These are phyloP conservation scores for Cephonodes hylas DNA, from an alignment of 2,888 invertebrate species.

Conservation along the genomic window DNA sequence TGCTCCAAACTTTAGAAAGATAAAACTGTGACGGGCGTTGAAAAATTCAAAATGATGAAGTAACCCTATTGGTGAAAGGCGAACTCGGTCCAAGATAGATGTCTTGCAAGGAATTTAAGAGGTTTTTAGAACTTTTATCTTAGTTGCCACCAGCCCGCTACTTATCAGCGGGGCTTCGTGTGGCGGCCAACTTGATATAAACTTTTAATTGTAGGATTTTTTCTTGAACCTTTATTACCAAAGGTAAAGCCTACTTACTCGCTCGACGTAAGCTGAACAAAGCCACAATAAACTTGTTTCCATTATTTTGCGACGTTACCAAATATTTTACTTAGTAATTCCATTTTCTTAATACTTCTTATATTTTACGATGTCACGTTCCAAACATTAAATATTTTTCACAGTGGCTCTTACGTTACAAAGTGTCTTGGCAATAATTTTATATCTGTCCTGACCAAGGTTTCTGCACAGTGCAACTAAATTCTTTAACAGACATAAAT, in stretches of 20 bases:
- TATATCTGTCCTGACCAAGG: neutral
- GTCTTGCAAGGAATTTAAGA: slow-evolving; percentile 6
- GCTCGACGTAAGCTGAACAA: neutral
- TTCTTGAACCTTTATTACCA: neutral
- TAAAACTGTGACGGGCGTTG: neutral
- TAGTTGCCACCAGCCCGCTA: slow-evolving; percentile 5
- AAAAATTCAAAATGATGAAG: slow-evolving; percentile 3
- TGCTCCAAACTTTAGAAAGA: neutral
- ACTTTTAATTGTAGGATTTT: slow-evolving; percentile 43
- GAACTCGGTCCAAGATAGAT: neutral
- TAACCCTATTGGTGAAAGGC: neutral
- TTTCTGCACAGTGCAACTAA: neutral
- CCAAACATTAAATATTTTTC: neutral
- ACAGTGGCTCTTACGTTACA: neutral
- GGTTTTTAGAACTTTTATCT: neutral
- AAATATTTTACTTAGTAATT: too few species aligned
- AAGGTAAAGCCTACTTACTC: neutral
- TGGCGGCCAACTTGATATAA: slow-evolving; percentile 21
- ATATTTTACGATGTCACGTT: neutral
- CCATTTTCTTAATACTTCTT: too few species aligned
- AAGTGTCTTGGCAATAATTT: neutral
- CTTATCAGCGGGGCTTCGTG: slow-evolving; percentile 19
- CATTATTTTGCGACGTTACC: neutral
- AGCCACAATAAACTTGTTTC: neutral
- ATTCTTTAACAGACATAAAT: too few species aligned